Percentiles rank a stretch among this genome's conserved stretches.
phyloP scores from a whole-genome alignment of 2,113 vertebrate species.

The Meriones unguiculatus region DNA sequence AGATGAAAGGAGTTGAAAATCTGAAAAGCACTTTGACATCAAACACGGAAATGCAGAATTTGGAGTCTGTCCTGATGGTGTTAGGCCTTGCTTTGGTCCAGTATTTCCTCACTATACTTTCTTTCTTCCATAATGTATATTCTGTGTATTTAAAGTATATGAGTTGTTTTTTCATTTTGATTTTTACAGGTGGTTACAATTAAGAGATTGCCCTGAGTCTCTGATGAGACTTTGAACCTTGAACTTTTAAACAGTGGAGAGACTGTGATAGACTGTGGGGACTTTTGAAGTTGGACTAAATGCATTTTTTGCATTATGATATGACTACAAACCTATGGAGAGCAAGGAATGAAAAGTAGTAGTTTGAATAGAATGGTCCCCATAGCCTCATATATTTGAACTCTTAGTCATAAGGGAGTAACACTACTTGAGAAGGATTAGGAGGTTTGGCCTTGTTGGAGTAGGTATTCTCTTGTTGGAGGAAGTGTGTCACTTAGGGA shows the following conservation, averaged over 20 bases:
- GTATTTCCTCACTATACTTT: not conserved
- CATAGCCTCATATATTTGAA: not conserved
- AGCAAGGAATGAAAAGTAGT: not conserved
- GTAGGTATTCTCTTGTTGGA: not conserved
- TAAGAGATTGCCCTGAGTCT: not conserved
- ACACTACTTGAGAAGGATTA: not conserved
- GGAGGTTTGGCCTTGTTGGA: not conserved
- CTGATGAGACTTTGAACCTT: not conserved
- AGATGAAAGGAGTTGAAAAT: not conserved
- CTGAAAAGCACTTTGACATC: not conserved
- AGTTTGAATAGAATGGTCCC: not conserved
- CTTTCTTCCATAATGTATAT: not conserved
- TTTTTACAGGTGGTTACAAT: not conserved
- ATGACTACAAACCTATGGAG: not conserved
- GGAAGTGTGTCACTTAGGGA: not conserved
- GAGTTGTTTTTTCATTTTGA: not conserved
- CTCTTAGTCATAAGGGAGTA: not conserved
- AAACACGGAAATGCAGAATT: not conserved
- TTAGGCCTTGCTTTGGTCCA: not conserved
- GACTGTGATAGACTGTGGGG: not conserved
- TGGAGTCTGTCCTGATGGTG: not conserved
- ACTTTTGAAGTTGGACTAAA: not conserved
- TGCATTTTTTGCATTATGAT: not conserved
- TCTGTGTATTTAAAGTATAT: not conserved
- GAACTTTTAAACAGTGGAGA: not conserved